Evolutionary conservation across 2,113 vertebrate species (phyloP).

Genomic region (Cephalopterus ornatus): DNA sequence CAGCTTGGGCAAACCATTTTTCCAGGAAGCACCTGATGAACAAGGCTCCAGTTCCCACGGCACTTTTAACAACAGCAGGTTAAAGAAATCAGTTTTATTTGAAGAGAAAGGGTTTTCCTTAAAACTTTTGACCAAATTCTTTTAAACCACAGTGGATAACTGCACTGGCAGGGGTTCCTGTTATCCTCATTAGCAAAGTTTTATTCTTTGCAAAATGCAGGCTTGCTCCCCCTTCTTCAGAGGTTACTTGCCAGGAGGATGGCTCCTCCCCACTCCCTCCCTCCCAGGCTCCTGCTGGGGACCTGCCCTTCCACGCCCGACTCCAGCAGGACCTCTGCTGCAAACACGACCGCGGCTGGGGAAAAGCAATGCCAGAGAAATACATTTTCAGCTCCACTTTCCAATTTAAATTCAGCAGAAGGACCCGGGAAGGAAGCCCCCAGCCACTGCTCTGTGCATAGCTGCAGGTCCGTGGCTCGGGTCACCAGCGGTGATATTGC

Average conservation of each 20-base stretch:
- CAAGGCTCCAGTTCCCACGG: not conserved
- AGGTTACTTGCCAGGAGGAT: not conserved
- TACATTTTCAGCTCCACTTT: not conserved
- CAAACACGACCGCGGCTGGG: not conserved
- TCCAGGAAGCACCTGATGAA: not conserved
- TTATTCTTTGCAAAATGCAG: not conserved
- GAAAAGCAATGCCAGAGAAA: not conserved
- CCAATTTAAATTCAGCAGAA: not conserved
- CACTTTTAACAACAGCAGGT: not conserved
- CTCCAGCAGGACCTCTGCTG: not conserved
- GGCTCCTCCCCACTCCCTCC: not conserved
- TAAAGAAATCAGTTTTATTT: slow-evolving; percentile 52
- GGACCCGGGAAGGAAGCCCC: not conserved
- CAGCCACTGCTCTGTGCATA: not conserved
- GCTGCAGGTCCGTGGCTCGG: not conserved
- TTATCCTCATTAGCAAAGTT: not conserved
- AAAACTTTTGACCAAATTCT: not conserved
- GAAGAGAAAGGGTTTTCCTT: not conserved
- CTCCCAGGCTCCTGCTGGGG: rapidly evolving
- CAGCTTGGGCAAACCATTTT: not conserved
- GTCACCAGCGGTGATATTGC: not conserved
- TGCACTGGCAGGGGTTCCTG: not conserved
- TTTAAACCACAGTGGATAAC: not conserved
- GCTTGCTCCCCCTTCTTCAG: not conserved
- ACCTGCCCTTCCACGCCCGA: not conserved